Evolutionary conservation across 2,797 vertebrate genomes (phyloP).

Genomic region (Gambusia yucatana): DNA sequence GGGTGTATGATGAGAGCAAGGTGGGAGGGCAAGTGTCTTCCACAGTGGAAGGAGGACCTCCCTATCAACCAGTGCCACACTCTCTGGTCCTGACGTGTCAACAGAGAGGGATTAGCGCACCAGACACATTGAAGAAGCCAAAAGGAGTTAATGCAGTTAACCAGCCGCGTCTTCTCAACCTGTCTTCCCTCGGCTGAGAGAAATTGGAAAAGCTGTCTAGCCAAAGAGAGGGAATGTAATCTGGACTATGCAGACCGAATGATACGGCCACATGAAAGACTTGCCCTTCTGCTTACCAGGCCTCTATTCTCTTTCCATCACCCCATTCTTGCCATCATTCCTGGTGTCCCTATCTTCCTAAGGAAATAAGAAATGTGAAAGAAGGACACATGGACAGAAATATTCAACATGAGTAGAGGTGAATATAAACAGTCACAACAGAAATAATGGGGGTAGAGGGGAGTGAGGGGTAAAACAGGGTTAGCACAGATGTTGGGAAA

Average conservation of each 20-base stretch:
- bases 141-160: conserved; percentile 77
- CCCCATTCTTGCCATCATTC: conserved; percentile 65
- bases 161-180: conserved; percentile 68
- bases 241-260: conserved; percentile 77
- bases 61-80: conserved; percentile 71
- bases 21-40: conserved; percentile 73
- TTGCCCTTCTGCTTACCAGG: conserved; percentile 58
- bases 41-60: conserved; percentile 65
- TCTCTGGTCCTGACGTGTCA: conserved; percentile 67
- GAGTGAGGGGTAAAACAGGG: conserved; percentile 15
- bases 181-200: conserved; percentile 66
- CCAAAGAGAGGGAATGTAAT: conserved; percentile 70
- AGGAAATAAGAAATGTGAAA: conserved; percentile 24
- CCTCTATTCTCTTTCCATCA: conserved; percentile 70
- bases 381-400: conserved; percentile 26
- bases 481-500: conserved; percentile 23
- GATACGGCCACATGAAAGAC: conserved; percentile 70
- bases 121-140: conserved; percentile 57
- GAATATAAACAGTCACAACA: conserved; percentile 16
- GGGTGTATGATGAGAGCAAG: conserved; percentile 52
- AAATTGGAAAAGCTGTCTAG: conserved; percentile 76
- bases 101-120: conserved; percentile 72
- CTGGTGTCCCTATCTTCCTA: conserved; percentile 40
- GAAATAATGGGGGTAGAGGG: neutral
- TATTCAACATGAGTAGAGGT: conserved; percentile 16